Evolutionary conservation across 1,140 invertebrate genomes (phyloP).

Genomic region (Magallana gigas): DNA sequence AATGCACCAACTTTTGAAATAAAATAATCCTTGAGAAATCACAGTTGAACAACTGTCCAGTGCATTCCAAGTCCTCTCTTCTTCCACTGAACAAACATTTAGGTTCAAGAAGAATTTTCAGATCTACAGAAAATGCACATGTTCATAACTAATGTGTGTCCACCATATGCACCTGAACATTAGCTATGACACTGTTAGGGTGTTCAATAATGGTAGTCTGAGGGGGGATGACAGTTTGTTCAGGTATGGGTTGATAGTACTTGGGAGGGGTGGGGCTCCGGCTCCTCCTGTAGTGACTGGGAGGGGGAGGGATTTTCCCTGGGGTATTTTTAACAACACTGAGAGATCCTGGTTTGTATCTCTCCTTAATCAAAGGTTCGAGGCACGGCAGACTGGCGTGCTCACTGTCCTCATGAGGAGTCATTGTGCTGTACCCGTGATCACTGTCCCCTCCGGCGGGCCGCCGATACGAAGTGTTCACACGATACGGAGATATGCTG

Average conservation of each 20-base stretch:
- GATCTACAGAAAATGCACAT: slow-evolving; percentile 19
- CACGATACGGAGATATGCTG: slow-evolving; percentile 91
- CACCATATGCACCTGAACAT: slow-evolving; percentile 90
- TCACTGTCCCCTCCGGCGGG: slow-evolving; percentile 90
- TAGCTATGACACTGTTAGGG: slow-evolving; percentile 87
- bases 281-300: slow-evolving; percentile 68
- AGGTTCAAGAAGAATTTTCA: background rate
- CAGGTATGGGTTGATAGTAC: slow-evolving; percentile 72
- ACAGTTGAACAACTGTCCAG: background rate
- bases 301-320: slow-evolving; percentile 71
- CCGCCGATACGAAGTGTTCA: slow-evolving; percentile 89
- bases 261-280: slow-evolving; percentile 75
- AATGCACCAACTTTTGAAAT: background rate
- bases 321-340: slow-evolving; percentile 69
- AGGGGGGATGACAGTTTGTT: slow-evolving; percentile 76
- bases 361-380: slow-evolving; percentile 81
- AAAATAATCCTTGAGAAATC: slow-evolving; percentile 18
- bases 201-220: slow-evolving; percentile 72
- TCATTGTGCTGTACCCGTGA: slow-evolving; percentile 97
- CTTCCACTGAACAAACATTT: background rate
- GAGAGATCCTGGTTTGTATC: slow-evolving; percentile 74
- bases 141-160: slow-evolving; percentile 76
- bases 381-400: slow-evolving; percentile 81
- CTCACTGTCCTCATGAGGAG: slow-evolving; percentile 89
- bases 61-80: background rate